Evolutionary conservation across 2,888 invertebrate genomes (phyloP), one percentile per base, ranked within the genome.

Genomic region (Cantharis flavilabris): DNA sequence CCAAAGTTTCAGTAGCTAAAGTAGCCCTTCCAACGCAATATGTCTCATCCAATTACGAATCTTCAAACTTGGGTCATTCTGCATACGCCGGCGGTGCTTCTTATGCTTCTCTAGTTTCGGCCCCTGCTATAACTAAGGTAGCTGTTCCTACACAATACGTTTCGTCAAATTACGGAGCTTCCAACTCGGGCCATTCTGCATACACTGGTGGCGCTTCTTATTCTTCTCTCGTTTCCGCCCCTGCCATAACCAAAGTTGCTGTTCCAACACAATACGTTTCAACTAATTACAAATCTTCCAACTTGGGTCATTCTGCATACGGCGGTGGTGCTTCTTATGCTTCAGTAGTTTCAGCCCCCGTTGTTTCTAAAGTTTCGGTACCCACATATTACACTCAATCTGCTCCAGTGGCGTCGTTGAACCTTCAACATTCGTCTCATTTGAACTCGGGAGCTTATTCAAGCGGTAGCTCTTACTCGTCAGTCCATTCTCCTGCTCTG

Each of bases 1-100:
- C 89, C 4, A 49, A 49, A n/a, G 89, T 89, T 69, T 85, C 87
- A 0, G 83, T 89, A 30, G 85, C 87, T n/a, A 71, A 71, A 63
- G 84, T 88, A 23, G 80, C 78, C 28, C 18, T 64, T 62, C 13
- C 28, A 16, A 28, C 69, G 5, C 72, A 62, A 63, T 33, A 49
- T 9, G 49, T 49, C 5, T n/a, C 49, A 18, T 14, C 65, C 5
- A 67, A 26, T 23, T 67, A 67, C n/a, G n/a, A 9, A 26, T 5
- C 65, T n/a, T 26, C 26, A 23, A 67, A 67, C 65, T 67, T 67
- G 16, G 65, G 65, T 14, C 65, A 67, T 67, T 26, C 20, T 2
- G 65, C 4, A 9, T 67, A 20, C 23, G 13, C 20, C 3, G 20
- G 23, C 9, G n/a, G 23, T 10, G 65, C 23, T n/a, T 23, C 20